A percentile compares a stretch with the other conserved stretches of the same genome.
phyloP scores from a whole-genome alignment of 2,797 vertebrate genomes.

The Lutjanus argentimaculatus region DNA sequence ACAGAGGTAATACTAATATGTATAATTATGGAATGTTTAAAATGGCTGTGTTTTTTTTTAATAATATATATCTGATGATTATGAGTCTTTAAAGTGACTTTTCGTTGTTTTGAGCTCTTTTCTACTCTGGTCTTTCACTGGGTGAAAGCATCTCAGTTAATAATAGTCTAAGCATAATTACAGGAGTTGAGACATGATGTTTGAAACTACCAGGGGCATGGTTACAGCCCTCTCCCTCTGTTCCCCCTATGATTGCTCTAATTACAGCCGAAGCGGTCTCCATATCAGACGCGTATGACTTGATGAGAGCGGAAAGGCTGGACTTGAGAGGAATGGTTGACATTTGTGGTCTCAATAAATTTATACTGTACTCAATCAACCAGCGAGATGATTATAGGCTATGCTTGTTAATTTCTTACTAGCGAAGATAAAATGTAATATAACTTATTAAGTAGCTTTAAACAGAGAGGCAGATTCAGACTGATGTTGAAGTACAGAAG shows the following conservation, averaged over 20 bases:
- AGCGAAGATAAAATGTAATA: conserved; percentile 37
- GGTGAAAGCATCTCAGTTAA: conserved; percentile 54
- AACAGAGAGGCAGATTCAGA: conserved; percentile 14
- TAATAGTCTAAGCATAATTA: conserved; percentile 68
- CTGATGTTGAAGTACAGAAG: background rate
- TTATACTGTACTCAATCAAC: conserved; percentile 42
- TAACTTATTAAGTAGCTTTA: conserved; percentile 29
- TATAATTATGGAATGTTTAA: conserved; percentile 33
- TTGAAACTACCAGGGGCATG: conserved; percentile 64
- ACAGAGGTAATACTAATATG: background rate
- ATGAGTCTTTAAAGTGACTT: conserved; percentile 33
- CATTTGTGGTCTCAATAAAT: conserved; percentile 59
- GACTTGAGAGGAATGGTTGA: conserved; percentile 46
- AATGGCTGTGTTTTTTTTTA: conserved; percentile 3
- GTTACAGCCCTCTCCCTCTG: conserved; percentile 48
- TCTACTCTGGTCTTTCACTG: background rate
- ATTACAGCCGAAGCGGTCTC: conserved; percentile 62
- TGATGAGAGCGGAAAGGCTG: conserved; percentile 48
- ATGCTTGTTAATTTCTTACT: conserved; percentile 51
- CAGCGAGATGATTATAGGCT: conserved; percentile 42
- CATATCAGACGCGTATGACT: conserved; percentile 54
- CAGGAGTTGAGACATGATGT: conserved; percentile 66
- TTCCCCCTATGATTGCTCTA: conserved; percentile 65
- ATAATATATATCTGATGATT: background rate
- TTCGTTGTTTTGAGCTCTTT: conserved; percentile 21